Conservation (phyloP, 2,797 vertebrate species). For the Lepilemur septentrionalis region DNA sequence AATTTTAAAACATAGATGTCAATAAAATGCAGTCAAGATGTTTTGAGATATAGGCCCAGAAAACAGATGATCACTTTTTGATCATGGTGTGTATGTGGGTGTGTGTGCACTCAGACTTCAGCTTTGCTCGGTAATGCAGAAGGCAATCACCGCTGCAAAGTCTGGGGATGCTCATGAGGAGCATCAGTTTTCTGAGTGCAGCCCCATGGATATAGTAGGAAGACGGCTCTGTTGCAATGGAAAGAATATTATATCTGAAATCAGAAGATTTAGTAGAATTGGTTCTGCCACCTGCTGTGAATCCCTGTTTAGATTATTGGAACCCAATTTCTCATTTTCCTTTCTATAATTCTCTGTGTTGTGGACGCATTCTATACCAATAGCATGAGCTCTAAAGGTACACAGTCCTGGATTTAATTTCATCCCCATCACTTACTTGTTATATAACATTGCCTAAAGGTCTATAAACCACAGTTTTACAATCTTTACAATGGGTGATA, state of each 20-base stretch:
- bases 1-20: not conserved
- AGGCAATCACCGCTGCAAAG: not conserved
- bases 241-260: not conserved
- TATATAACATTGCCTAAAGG: not conserved
- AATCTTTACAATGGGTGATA: not conserved
- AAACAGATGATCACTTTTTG: not conserved
- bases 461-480: not conserved
- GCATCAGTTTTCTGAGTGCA: not conserved
- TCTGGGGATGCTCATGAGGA: not conserved
- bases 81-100: not conserved
- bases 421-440: not conserved
- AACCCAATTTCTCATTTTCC: not conserved
- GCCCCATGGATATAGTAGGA: not conserved
- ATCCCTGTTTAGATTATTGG: not conserved
- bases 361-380: not conserved
- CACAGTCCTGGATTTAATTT: not conserved
- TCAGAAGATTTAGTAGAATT: not conserved
- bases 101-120: not conserved
- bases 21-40: not conserved
- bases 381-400: not conserved
- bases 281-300: not conserved
- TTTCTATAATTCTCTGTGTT: not conserved
- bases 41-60: not conserved
- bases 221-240: not conserved
- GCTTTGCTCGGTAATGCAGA: not conserved